phyloP scores from a whole-genome alignment of 2,888 invertebrate genomes.

The Epirrita christyi region DNA sequence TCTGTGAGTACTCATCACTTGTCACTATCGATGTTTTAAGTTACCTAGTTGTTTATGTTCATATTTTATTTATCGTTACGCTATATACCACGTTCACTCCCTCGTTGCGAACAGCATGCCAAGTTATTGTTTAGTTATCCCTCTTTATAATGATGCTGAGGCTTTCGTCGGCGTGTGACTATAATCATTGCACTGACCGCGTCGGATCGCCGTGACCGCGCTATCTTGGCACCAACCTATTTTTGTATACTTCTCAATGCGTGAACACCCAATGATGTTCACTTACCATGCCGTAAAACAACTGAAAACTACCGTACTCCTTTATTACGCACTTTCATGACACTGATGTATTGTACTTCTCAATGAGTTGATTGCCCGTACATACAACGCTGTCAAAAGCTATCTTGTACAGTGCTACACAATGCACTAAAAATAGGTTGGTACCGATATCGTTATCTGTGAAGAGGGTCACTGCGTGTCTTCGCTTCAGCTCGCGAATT shows the following conservation, averaged over 20 bases:
- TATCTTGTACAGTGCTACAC: slow-evolving; percentile 21
- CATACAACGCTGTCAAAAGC: slow-evolving; percentile 25
- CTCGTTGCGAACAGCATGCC: slow-evolving; percentile 84
- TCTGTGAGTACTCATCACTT: slow-evolving; percentile 77
- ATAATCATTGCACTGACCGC: slow-evolving; percentile 79
- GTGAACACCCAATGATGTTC: slow-evolving; percentile 22
- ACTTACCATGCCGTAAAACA: slow-evolving; percentile 20
- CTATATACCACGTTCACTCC: slow-evolving; percentile 84
- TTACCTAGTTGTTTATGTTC: slow-evolving; percentile 68
- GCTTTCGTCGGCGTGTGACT: slow-evolving; percentile 85
- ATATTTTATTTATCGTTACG: slow-evolving; percentile 77
- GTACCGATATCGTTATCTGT: slow-evolving; percentile 67
- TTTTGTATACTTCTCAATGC: slow-evolving; percentile 51
- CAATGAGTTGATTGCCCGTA: slow-evolving; percentile 24
- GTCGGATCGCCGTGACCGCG: slow-evolving; percentile 76
- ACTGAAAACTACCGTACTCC: slow-evolving; percentile 8
- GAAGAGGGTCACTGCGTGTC: slow-evolving; percentile 71
- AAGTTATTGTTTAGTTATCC: slow-evolving; percentile 78
- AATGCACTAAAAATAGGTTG: slow-evolving; percentile 60
- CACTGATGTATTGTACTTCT: slow-evolving; percentile 19
- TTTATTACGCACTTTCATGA: slow-evolving; percentile 17
- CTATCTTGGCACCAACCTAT: slow-evolving; percentile 80
- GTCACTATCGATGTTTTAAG: slow-evolving; percentile 72
- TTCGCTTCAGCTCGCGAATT: slow-evolving; percentile 70
- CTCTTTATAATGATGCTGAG: slow-evolving; percentile 81